phyloP scores from a whole-genome alignment of 2,888 invertebrate genomes.

The Mythimna impura region DNA sequence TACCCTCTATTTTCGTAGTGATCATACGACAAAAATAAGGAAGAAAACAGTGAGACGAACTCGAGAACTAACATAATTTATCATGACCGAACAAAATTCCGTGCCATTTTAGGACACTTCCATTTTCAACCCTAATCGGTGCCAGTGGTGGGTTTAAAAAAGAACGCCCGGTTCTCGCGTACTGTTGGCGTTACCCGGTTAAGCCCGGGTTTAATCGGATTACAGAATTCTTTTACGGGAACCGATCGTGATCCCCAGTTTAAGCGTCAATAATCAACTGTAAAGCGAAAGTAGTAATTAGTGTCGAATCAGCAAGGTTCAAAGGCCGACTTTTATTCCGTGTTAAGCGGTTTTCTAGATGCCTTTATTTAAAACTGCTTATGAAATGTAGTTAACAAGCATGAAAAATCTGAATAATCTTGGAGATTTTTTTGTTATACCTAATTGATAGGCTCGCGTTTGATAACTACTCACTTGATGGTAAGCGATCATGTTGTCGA shows the following conservation, averaged over 20 bases:
- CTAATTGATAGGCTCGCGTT: no score
- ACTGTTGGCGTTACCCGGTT: conserved; percentile 51
- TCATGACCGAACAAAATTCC: conserved; percentile 40
- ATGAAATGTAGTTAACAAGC: background rate
- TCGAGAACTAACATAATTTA: conserved; percentile 47
- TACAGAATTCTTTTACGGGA: conserved; percentile 67
- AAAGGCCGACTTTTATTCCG: conserved; percentile 61
- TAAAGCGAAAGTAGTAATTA: conserved; percentile 73
- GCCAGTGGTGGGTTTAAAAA: conserved; percentile 49
- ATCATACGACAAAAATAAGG: conserved; percentile 26
- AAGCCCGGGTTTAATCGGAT: conserved; percentile 64
- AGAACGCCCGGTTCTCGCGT: conserved; percentile 36
- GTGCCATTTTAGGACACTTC: conserved; percentile 35
- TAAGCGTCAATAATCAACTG: conserved; percentile 69
- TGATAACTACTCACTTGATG: no score
- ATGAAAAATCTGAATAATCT: background rate
- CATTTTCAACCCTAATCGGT: conserved; percentile 47
- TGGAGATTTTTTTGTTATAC: background rate
- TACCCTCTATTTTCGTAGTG: conserved; percentile 15
- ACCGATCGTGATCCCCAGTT: conserved; percentile 64
- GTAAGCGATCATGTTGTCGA: background rate
- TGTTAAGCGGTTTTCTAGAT: conserved; percentile 23
- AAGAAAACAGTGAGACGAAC: conserved; percentile 21
- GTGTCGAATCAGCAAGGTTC: conserved; percentile 69
- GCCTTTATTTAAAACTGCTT: background rate